These are phyloP conservation scores for Amniataba percoides DNA, from an alignment of 2,797 vertebrate genomes.

Conservation along the genomic window DNA sequence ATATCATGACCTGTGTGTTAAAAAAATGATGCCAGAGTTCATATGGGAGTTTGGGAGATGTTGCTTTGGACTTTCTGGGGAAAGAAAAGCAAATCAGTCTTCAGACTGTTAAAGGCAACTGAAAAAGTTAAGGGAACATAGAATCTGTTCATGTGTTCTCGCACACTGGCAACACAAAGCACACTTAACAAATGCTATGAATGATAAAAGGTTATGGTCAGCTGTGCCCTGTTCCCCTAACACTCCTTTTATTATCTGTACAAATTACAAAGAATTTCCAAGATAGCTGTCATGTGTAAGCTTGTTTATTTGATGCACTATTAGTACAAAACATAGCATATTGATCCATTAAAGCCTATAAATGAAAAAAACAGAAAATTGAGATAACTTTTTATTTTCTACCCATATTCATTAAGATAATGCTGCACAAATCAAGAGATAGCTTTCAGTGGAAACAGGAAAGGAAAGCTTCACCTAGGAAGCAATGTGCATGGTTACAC, in stretches of 20 bases:
- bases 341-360: slow-evolving; percentile 9
- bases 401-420: slow-evolving; percentile 4
- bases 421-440: slow-evolving; percentile 42
- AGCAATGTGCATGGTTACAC: background rate
- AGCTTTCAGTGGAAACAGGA: slow-evolving; percentile 15
- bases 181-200: no score
- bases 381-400: background rate
- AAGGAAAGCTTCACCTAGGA: slow-evolving; percentile 8
- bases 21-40: no score
- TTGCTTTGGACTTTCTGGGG: no score
- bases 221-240: background rate
- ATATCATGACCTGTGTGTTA: no score
- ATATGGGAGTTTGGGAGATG: no score
- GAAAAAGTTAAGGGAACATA: no score
- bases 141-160: no score
- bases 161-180: no score
- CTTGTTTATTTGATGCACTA: slow-evolving; percentile 45
- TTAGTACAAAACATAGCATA: slow-evolving; percentile 1
- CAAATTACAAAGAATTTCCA: slow-evolving; percentile 2
- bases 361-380: slow-evolving; percentile 22
- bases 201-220: background rate
- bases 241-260: background rate
- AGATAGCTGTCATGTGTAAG: background rate
- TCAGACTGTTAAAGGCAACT: no score
- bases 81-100: no score